A percentile compares a stretch with the other conserved stretches of the same genome.
Evolutionary conservation across 2,888 invertebrate genomes (phyloP).

Genomic region (Allolobophora icterica): DNA sequence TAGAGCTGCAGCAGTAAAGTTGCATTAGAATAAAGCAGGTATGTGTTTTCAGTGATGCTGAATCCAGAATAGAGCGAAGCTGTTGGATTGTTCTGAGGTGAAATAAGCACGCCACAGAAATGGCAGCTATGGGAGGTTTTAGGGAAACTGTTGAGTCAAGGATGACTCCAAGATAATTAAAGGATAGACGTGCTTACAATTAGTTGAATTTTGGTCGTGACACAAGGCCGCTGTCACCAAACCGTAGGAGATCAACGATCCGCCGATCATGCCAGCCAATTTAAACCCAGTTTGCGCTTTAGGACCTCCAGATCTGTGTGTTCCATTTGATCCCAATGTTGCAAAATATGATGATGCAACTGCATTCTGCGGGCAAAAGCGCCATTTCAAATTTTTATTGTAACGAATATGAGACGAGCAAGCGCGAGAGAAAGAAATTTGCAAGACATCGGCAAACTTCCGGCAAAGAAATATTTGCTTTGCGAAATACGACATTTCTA

Average conservation of each 20-base stretch:
- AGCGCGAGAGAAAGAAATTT: neutral
- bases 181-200: neutral
- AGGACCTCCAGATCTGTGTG: neutral
- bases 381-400: neutral
- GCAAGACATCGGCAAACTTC: neutral
- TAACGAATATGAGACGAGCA: neutral
- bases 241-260: neutral
- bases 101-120: too few relatives aligned
- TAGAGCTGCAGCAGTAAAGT: too few relatives aligned
- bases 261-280: constrained; percentile 15
- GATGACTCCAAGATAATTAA: neutral
- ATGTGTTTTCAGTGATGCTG: too few relatives aligned
- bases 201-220: constrained; percentile 4
- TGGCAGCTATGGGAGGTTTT: too few relatives aligned
- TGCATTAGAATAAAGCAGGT: too few relatives aligned
- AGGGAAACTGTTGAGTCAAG: too few relatives aligned
- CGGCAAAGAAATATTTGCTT: neutral
- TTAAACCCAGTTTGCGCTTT: neutral
- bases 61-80: too few relatives aligned
- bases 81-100: too few relatives aligned
- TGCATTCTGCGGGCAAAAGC: neutral
- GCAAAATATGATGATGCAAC: neutral
- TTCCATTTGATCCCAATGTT: neutral
- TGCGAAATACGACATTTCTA: constrained; percentile 10
- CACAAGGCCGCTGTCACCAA: neutral